A percentile compares a stretch with the other conserved stretches of the same genome.
Evolutionary conservation across 2,888 invertebrate species (phyloP).

Genomic region (Octodonta nipae): DNA sequence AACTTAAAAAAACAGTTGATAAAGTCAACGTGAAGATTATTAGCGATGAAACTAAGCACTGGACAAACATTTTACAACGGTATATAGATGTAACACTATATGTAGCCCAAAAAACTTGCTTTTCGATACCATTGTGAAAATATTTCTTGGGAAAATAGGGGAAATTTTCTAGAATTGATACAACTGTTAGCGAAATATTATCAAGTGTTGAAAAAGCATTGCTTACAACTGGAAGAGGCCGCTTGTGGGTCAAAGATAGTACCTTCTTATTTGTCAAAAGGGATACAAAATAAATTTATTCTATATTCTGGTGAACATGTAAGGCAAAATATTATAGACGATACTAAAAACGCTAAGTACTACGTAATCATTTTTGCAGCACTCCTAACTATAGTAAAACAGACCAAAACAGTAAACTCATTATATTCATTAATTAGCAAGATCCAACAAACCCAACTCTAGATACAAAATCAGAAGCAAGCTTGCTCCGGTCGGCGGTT

Average conservation of each 20-base stretch:
- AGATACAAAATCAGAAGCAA: too few species aligned
- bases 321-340: not conserved
- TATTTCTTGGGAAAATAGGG: not conserved
- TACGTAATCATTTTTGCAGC: not conserved
- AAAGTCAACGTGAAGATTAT: not conserved
- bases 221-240: not conserved
- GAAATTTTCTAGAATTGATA: constrained; percentile 1
- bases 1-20: not conserved
- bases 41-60: not conserved
- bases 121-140: constrained; percentile 1
- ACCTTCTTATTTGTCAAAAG: constrained; percentile 1
- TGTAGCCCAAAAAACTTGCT: not conserved
- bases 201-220: not conserved
- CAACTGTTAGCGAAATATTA: constrained; percentile 1
- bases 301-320: not conserved
- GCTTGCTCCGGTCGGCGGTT: too few species aligned
- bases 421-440: not conserved
- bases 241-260: not conserved
- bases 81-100: not conserved
- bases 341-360: constrained; percentile 1
- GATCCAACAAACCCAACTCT: too few species aligned
- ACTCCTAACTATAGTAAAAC: not conserved
- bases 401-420: not conserved
- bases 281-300: constrained; percentile 1
- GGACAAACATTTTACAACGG: not conserved